Conservation (phyloP, 2,113 vertebrate species). For the Gulo gulo region DNA sequence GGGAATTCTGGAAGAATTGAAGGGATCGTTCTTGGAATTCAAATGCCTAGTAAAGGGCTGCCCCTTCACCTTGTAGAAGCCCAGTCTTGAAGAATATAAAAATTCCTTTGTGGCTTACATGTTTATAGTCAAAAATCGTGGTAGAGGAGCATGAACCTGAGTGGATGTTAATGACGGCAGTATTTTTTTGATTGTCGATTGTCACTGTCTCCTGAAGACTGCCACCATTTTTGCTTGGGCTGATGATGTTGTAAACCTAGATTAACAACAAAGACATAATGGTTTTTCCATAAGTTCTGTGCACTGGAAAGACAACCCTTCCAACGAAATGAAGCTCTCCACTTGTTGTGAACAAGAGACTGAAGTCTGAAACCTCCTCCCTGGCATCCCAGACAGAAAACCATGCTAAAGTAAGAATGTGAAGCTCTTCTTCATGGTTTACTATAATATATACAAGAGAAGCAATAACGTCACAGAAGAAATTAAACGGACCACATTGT, state of each 20-base stretch:
- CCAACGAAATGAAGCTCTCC: neutral
- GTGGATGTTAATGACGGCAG: constrained; percentile 70
- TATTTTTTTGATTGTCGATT: constrained; percentile 65
- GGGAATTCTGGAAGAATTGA: neutral
- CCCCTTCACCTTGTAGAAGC: neutral
- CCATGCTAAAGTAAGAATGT: neutral
- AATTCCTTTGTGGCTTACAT: constrained; percentile 72
- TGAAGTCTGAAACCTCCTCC: neutral
- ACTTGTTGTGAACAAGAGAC: neutral
- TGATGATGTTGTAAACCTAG: constrained; percentile 73
- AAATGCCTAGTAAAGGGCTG: neutral
- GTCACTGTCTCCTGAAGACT: constrained; percentile 79
- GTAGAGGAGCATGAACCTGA: constrained; percentile 81
- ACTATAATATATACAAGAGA: neutral
- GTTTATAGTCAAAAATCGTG: constrained; percentile 82
- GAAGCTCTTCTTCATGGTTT: neutral
- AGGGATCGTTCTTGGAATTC: neutral
- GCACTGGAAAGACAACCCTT: neutral
- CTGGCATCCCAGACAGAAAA: neutral
- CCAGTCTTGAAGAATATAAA: neutral
- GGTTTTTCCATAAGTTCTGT: neutral
- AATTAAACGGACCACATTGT: neutral
- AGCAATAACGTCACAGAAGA: neutral
- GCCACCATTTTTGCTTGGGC: neutral
- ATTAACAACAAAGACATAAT: constrained; percentile 32